Conservation (phyloP, 2,797 vertebrate species). For the Nothura maculosa region DNA sequence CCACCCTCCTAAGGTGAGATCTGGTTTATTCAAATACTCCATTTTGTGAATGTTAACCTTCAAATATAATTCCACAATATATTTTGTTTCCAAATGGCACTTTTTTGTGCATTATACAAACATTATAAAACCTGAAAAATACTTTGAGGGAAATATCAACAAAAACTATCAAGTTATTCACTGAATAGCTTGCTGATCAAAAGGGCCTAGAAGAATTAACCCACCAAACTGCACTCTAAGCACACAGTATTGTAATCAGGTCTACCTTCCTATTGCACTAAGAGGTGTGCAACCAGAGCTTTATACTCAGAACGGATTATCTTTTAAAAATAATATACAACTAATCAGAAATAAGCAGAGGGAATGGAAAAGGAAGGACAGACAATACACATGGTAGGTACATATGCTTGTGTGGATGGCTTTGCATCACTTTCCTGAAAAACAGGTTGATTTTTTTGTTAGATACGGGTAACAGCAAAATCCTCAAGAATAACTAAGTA, state of each 20-base stretch:
- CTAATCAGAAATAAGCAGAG: neutral
- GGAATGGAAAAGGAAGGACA: neutral
- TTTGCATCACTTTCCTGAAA: neutral
- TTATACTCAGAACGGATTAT: neutral
- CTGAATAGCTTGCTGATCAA: neutral
- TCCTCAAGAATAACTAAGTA: neutral
- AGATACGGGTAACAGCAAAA: neutral
- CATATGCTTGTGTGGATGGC: fast-evolving
- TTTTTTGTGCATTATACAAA: neutral
- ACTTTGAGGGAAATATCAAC: neutral
- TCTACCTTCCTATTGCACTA: neutral
- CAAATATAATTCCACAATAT: neutral
- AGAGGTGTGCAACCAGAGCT: neutral
- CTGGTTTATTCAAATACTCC: neutral
- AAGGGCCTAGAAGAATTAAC: neutral
- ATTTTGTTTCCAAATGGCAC: neutral
- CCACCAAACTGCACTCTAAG: neutral
- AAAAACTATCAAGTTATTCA: neutral
- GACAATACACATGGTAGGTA: neutral
- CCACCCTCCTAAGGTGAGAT: neutral
- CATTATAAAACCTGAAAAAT: neutral
- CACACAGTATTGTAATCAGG: neutral
- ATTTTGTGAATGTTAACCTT: neutral
- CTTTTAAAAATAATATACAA: neutral
- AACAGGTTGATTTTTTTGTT: fast-evolving